Percentiles rank a stretch among this genome's conserved stretches.
Evolutionary conservation across 2,113 vertebrate species (phyloP).

Genomic region (Lycocorax pyrrhopterus): DNA sequence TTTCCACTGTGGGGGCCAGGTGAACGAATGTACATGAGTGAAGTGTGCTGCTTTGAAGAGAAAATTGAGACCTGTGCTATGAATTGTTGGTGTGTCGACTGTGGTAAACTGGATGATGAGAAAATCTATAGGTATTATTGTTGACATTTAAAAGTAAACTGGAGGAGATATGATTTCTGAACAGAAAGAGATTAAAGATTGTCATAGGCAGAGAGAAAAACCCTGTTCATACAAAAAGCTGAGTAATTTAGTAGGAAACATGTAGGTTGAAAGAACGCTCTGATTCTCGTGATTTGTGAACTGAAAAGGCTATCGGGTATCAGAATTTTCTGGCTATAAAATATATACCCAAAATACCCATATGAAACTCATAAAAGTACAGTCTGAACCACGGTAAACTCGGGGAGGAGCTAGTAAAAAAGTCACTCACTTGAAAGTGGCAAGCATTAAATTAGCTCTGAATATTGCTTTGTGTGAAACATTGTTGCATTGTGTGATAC

Average conservation of each 20-base stretch:
- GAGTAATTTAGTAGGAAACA: not conserved
- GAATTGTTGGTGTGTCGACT: not conserved
- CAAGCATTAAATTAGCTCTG: not conserved
- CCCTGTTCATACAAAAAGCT: not conserved
- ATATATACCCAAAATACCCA: not conserved
- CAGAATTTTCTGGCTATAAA: not conserved
- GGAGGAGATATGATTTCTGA: not conserved
- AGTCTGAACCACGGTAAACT: not conserved
- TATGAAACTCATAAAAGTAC: not conserved
- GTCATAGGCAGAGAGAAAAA: not conserved
- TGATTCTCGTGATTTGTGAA: not conserved
- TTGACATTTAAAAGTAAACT: not conserved
- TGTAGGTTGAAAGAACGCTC: not conserved
- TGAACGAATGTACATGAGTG: not conserved
- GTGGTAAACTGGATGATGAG: not conserved
- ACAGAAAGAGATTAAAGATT: not conserved
- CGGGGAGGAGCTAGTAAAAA: not conserved
- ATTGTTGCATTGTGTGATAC: not conserved
- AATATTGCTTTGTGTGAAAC: not conserved
- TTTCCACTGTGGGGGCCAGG: not conserved
- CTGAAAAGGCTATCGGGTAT: not conserved
- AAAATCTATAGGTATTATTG: not conserved
- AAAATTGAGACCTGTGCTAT: not conserved
- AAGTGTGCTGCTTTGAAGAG: not conserved
- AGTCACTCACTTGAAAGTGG: rapidly evolving